phyloP scores from a whole-genome alignment of 2,113 vertebrate genomes.

The Marmota monax region DNA sequence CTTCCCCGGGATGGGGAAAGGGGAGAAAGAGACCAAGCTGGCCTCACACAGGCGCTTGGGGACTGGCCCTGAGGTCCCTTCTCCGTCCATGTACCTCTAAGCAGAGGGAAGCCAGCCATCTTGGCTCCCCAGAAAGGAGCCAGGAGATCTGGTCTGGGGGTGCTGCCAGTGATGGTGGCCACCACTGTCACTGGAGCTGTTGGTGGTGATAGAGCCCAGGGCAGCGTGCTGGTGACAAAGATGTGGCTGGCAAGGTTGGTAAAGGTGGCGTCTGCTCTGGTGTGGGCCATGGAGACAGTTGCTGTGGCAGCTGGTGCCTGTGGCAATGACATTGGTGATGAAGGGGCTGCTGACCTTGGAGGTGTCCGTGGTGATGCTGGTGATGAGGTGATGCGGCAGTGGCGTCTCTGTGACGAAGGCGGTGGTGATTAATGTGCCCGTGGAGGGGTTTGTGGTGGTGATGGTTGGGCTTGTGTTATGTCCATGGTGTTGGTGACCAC shows the following conservation, averaged over 20 bases:
- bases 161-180: fast-evolving
- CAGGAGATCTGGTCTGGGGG: neutral
- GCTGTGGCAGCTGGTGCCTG: fast-evolving
- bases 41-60: too few relatives aligned
- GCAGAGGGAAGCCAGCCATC: neutral
- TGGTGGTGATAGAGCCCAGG: neutral
- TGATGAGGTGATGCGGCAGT: neutral
- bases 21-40: neutral
- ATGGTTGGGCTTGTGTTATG: neutral
- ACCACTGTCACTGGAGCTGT: fast-evolving
- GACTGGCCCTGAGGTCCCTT: neutral
- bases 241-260: neutral
- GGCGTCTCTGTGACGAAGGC: neutral
- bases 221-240: neutral
- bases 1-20: neutral
- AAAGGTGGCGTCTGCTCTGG: fast-evolving
- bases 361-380: neutral
- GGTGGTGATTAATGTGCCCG: neutral
- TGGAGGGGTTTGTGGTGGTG: neutral
- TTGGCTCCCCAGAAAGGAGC: neutral
- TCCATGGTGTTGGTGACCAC: neutral
- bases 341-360: fast-evolving
- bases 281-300: neutral
- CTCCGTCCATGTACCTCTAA: neutral
- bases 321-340: neutral